These are phyloP conservation scores for Adoxophyes honmai DNA, from an alignment of 1,140 invertebrate species.

Conservation along the genomic window DNA sequence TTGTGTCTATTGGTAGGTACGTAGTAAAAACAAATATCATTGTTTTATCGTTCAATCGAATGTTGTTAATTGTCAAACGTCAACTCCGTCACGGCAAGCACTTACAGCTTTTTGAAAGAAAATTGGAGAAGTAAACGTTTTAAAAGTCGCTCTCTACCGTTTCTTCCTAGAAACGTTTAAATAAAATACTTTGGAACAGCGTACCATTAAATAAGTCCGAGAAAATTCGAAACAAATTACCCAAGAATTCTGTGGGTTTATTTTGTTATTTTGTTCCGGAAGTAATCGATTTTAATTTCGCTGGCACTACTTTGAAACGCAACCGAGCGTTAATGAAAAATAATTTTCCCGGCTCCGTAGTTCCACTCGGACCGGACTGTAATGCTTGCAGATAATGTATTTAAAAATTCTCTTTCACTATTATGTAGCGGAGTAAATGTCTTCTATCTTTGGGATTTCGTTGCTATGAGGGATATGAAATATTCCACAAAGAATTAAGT, in stretches of 20 bases:
- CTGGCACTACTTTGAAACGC: slow-evolving; percentile 55
- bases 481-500: too few species aligned
- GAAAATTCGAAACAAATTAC: slow-evolving; percentile 24
- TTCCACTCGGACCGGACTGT: slow-evolving; percentile 23
- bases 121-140: too few species aligned
- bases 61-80: too few species aligned
- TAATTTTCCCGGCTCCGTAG: slow-evolving; percentile 63
- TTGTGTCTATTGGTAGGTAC: too few species aligned
- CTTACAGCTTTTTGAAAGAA: too few species aligned
- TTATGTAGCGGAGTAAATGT: slow-evolving; percentile 23
- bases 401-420: slow-evolving; percentile 37
- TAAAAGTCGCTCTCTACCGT: too few species aligned
- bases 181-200: not conserved
- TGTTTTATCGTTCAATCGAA: too few species aligned
- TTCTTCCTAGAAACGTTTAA: too few species aligned
- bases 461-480: too few species aligned
- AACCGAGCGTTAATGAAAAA: slow-evolving; percentile 66
- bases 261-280: slow-evolving; percentile 51
- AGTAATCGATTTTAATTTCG: slow-evolving; percentile 68
- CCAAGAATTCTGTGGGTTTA: slow-evolving; percentile 40
- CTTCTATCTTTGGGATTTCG: too few species aligned
- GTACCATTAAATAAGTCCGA: slow-evolving; percentile 19
- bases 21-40: too few species aligned
- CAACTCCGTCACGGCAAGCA: too few species aligned
- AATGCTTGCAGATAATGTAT: slow-evolving; percentile 35